phyloP scores from a whole-genome alignment of 2,888 invertebrate species.

The Homarus gammarus region DNA sequence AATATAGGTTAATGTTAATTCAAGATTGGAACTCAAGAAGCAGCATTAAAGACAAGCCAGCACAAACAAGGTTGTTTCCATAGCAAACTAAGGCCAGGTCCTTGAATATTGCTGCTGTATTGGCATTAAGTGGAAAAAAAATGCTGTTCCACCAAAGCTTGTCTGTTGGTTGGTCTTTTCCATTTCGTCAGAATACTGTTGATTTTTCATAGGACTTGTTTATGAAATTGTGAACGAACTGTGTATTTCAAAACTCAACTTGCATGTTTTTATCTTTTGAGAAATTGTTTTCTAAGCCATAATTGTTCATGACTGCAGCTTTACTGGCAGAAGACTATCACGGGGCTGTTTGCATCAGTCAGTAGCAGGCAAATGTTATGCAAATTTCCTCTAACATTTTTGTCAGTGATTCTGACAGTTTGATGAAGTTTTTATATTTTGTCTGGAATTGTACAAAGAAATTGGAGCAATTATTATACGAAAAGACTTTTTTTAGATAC shows the following conservation, averaged over 20 bases:
- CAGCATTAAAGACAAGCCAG: slow-evolving; percentile 2
- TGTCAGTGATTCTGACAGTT: slow-evolving; percentile 8
- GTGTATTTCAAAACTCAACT: slow-evolving; percentile 1
- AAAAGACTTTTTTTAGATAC: background rate
- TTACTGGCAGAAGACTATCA: slow-evolving; percentile 9
- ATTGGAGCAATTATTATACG: background rate
- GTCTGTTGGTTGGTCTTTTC: slow-evolving; percentile 33
- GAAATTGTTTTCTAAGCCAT: slow-evolving; percentile 15
- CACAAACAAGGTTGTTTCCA: slow-evolving; percentile 42
- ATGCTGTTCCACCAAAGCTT: slow-evolving; percentile 51
- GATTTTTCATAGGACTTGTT: background rate
- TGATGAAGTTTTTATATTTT: background rate
- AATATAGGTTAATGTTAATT: slow-evolving; percentile 5
- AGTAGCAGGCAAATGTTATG: background rate
- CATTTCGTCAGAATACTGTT: background rate
- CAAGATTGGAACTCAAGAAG: slow-evolving; percentile 22
- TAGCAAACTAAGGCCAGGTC: slow-evolving; percentile 21
- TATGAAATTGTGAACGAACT: background rate
- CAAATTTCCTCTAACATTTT: background rate
- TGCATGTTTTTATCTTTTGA: background rate
- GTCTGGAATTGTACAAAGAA: background rate
- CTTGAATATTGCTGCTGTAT: slow-evolving; percentile 28
- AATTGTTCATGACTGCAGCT: slow-evolving; percentile 41
- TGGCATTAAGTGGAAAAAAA: slow-evolving; percentile 27
- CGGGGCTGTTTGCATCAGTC: slow-evolving; percentile 2